Conservation (phyloP, 2,113 vertebrate genomes). For the Panurus biarmicus region DNA sequence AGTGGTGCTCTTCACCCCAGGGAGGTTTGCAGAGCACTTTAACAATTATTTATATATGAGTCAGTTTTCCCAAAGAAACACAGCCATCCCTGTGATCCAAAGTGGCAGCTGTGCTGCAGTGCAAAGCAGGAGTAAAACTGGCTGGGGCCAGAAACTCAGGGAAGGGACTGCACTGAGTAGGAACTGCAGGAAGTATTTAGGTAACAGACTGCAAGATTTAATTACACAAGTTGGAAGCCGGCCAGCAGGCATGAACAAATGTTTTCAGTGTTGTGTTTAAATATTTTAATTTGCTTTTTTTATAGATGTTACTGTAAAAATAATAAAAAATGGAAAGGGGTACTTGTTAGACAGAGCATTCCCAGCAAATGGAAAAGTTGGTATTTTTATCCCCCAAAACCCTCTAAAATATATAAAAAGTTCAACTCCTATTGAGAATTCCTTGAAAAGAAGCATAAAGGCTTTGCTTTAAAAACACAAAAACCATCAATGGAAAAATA, state of each 20-base stretch:
- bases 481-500: background rate
- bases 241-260: slow-evolving; percentile 51
- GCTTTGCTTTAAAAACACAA: background rate
- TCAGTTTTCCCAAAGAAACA: slow-evolving; percentile 13
- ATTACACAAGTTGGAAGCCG: slow-evolving; percentile 28
- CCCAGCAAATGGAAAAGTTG: background rate
- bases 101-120: slow-evolving; percentile 3
- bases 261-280: slow-evolving; percentile 55
- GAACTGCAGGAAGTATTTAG: slow-evolving; percentile 3
- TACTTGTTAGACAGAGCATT: background rate
- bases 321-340: slow-evolving; percentile 29
- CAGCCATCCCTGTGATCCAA: slow-evolving; percentile 45
- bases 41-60: slow-evolving; percentile 53
- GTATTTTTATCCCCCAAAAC: background rate
- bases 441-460: background rate
- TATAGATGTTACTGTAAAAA: slow-evolving; percentile 19
- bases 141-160: background rate
- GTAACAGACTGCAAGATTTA: slow-evolving; percentile 59
- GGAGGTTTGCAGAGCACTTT: slow-evolving; percentile 26
- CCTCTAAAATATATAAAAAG: background rate
- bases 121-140: background rate
- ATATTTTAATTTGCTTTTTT: slow-evolving; percentile 51
- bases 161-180: background rate
- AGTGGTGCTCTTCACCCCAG: background rate
- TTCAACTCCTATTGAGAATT: background rate